phyloP scores from a whole-genome alignment of 2,797 vertebrate genomes.

The Trachurus trachurus region DNA sequence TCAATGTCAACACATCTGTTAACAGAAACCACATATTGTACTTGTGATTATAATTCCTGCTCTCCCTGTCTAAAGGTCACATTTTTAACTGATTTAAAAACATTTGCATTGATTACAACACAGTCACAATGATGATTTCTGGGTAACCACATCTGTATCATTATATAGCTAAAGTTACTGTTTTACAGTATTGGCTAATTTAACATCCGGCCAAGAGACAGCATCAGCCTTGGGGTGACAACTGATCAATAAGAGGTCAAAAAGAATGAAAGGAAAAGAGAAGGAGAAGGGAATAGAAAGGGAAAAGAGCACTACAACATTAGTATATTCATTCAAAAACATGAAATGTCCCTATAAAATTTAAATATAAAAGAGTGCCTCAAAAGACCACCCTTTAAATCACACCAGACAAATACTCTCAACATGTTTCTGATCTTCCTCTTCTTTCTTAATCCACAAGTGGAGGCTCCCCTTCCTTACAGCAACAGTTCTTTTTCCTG shows the following conservation, averaged over 20 bases:
- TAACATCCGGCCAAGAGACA: not conserved
- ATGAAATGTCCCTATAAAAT: not conserved
- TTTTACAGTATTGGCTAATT: not conserved
- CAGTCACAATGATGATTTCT: not conserved
- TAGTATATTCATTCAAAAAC: not conserved
- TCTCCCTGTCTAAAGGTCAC: not conserved
- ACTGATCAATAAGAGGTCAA: not conserved
- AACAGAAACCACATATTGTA: not conserved
- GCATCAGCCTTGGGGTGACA: too few relatives aligned
- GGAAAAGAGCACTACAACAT: not conserved
- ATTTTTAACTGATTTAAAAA: not conserved
- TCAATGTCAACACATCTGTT: not conserved
- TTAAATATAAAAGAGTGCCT: too few relatives aligned
- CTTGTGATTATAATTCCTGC: not conserved
- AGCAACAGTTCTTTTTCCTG: slow-evolving; percentile 29
- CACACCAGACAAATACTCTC: slow-evolving; percentile 11
- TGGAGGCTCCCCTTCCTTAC: slow-evolving; percentile 30
- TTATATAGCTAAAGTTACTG: not conserved
- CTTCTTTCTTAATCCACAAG: slow-evolving; percentile 8
- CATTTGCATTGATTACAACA: not conserved
- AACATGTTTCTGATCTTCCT: slow-evolving; percentile 29
- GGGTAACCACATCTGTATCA: not conserved
- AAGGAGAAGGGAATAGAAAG: too few relatives aligned
- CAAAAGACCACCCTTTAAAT: not conserved
- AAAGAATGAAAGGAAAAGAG: too few relatives aligned